Evolutionary conservation across 2,113 vertebrate genomes (phyloP).

Genomic region (Vimba vimba): DNA sequence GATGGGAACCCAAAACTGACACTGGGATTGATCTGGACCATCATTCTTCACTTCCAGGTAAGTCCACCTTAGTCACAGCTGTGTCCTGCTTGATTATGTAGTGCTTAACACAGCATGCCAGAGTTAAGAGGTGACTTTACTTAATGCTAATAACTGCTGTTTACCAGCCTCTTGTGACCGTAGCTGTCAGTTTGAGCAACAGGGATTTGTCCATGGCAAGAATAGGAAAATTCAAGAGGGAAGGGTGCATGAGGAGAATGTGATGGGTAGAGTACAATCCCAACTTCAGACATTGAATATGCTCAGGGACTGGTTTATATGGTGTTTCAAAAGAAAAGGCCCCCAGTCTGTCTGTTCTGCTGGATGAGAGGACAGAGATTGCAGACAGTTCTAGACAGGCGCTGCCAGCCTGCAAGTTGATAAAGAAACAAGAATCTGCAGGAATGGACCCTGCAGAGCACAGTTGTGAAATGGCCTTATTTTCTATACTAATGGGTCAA

Average conservation of each 20-base stretch:
- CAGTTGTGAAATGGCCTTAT: not conserved
- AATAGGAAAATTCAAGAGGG: not conserved
- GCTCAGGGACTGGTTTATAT: not conserved
- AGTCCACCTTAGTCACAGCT: constrained; percentile 19
- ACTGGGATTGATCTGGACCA: constrained; percentile 97
- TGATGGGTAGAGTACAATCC: not conserved
- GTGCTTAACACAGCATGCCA: not conserved
- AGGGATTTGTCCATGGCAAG: not conserved
- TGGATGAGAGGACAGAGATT: not conserved
- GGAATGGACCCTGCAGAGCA: not conserved
- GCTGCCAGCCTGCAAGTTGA: not conserved
- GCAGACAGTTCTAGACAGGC: not conserved
- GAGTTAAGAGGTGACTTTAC: not conserved
- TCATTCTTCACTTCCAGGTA: constrained; percentile 99
- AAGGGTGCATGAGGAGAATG: not conserved
- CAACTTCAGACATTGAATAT: not conserved
- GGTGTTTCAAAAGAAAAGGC: not conserved
- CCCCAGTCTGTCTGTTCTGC: not conserved
- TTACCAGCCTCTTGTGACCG: not conserved
- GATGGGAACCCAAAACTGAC: constrained; percentile 98
- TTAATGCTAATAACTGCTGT: not conserved
- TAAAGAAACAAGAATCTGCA: not conserved
- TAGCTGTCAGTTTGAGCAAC: constrained; percentile 1
- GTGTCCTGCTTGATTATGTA: not conserved
- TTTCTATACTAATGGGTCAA: constrained; percentile 8